Percentiles rank a stretch among this genome's conserved stretches.
Evolutionary conservation across 2,797 vertebrate genomes (phyloP).

Genomic region (Enteromius mattozi): DNA sequence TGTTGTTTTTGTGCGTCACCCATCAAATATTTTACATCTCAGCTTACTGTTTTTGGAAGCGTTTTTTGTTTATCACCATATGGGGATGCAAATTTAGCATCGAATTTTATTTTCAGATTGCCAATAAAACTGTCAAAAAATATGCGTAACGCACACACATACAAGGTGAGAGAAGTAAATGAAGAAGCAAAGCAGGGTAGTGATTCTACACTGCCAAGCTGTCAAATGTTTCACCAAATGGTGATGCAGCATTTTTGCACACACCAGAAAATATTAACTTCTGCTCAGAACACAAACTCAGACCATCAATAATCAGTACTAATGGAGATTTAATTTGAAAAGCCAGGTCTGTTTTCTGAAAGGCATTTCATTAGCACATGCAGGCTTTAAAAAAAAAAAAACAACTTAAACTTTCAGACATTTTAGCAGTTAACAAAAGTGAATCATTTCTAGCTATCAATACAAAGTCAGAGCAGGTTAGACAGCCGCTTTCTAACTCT

Average conservation of each 20-base stretch:
- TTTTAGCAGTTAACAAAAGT: not conserved
- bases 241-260: constrained; percentile 4
- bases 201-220: constrained; percentile 4
- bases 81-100: constrained; percentile 1
- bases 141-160: not conserved
- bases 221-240: constrained; percentile 38
- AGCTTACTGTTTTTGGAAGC: not conserved
- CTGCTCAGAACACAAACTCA: not conserved
- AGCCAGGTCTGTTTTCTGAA: not conserved
- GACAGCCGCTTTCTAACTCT: constrained; percentile 1
- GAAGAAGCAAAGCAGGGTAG: constrained; percentile 26
- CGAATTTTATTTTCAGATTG: not conserved
- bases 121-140: constrained; percentile 11
- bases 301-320: not conserved
- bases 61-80: not conserved
- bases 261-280: not conserved
- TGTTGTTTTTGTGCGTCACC: constrained; percentile 18
- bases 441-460: not conserved
- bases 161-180: constrained; percentile 25
- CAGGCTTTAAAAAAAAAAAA: no score
- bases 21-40: constrained; percentile 10
- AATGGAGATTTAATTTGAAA: constrained; percentile 1
- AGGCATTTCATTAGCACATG: not conserved
- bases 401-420: not conserved
- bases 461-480: constrained; percentile 7